Evolutionary conservation across 2,888 invertebrate genomes (phyloP), one percentile per base, ranked within the genome.

Genomic region (Meandrusa payeni): DNA sequence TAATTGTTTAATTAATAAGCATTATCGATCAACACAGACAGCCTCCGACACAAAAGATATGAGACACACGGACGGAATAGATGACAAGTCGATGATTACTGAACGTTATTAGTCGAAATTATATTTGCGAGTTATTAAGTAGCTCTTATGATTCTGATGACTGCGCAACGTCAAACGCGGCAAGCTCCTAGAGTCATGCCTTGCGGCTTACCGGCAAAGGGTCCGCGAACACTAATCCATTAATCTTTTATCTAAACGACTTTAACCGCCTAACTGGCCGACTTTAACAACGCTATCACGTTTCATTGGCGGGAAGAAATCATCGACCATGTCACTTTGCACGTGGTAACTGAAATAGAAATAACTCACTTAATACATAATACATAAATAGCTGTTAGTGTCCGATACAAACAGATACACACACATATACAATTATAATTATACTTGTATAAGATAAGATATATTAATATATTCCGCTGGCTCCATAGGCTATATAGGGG

Each of bases 281-380:
- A 69, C 63, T 76, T 76, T 66, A 61, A 76, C 65, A 67, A 91
- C 79, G 69, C 90, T 91, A 78, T 80, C 75, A 65, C 72, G 59
- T 69, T 75, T 78, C 69, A 69, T 52, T 66, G 74, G 69, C 61
- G 96, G 96, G 90, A 96, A 96, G 86, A 95, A 92, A 89, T 95
- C 95, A 93, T 96, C 95, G 89, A 96, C 95, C 89, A 94, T 93
- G 91, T 93, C 91, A 90, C 95, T 94, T 90, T 96, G 96, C 90
- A 95, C 94, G 90, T 93, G 90, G 92, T 96, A 96, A 90, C 96
- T 96, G 94, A 86, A 94, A 93, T 91, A 91, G 90, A 89, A 91
- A 89, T 82, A 72, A 69, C 59, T 42, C 42, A 36, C 17, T 41
- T 27, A 48, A 28, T 48, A 45, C 13, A 31, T 29, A 12, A 17